Conservation (phyloP, 2,888 invertebrate species). For the Keiferia lycopersicella region DNA sequence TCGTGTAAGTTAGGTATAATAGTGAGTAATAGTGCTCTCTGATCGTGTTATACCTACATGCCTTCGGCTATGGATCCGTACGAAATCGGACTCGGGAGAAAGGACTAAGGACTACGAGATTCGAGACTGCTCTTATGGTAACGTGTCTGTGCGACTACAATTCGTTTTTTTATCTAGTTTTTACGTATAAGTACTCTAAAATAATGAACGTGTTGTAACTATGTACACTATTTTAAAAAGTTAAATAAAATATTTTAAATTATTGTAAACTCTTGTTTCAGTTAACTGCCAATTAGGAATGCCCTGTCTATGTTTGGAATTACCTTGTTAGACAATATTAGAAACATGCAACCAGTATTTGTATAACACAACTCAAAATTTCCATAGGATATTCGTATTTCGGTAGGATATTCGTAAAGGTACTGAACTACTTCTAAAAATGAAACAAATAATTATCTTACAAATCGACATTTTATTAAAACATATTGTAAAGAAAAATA, state of each 20-base stretch:
- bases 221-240: slow-evolving; percentile 45
- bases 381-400: no score
- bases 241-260: slow-evolving; percentile 44
- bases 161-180: slow-evolving; percentile 36
- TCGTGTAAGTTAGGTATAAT: slow-evolving; percentile 59
- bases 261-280: slow-evolving; percentile 58
- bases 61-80: neutral
- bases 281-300: slow-evolving; percentile 35
- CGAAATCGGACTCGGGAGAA: neutral
- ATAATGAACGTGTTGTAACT: slow-evolving; percentile 40
- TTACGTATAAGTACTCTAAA: slow-evolving; percentile 32
- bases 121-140: slow-evolving; percentile 31
- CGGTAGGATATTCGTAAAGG: no score
- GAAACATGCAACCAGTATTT: no score
- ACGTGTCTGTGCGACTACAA: slow-evolving; percentile 32
- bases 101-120: slow-evolving; percentile 28
- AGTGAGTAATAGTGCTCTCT: slow-evolving; percentile 65
- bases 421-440: slow-evolving; percentile 33
- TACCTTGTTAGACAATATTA: no score
- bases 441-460: slow-evolving; percentile 49
- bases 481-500: slow-evolving; percentile 77
- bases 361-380: no score
- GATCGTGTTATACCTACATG: slow-evolving; percentile 30
- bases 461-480: slow-evolving; percentile 76
- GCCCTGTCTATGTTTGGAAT: no score